Evolutionary conservation across 1,140 invertebrate species (phyloP), one percentile per base, ranked within the genome.

Genomic region (Monomorium pharaonis): DNA sequence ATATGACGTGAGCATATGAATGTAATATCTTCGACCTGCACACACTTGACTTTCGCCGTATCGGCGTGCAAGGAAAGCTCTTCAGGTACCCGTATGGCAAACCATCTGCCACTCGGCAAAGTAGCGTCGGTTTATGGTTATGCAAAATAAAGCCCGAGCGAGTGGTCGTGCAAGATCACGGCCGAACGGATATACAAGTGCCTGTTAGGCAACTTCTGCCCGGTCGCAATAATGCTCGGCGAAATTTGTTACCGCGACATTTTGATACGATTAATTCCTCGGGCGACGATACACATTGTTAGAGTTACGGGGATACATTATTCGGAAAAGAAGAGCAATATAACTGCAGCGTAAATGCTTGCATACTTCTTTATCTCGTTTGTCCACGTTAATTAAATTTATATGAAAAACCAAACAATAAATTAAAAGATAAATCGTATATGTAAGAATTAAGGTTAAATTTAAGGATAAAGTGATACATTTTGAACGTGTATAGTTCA

Each of bases 41-140:
- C 75, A 16, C 30, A 69, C 63, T 80, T 70, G 47, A 80, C 77
- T 80, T 80, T 80, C 77, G 42, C 47, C 47, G 16, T 80, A 70
- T 80, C 47, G 63, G 30, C 21, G 47, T 14, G 47, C 63, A 42
- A 80, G 37, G 44, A 54, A 80, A 80, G 21, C 63, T 80, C 63
- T 69, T 69, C 63, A 70, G 63, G 33, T 24, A 70, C 30, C 16
- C 63, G 63, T 14, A 42, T 42, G 63, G 63, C 33, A 21, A 70
- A 54, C 77, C 77, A 80, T 80, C 77, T 70, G 77, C 63, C 30
- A 80, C 62, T 80, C 77, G 63, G 54, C 54, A n/a, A 80, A 80
- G 63, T 70, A 80, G 44, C 63, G 63, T 12, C 47, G 77, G 63
- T 80, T 80, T 80, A 80, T 80, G 77, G 47, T 70, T 80, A 80